Conservation (phyloP, 92 coral and sea anemone species). For the Anthopleura xanthogrammica region DNA sequence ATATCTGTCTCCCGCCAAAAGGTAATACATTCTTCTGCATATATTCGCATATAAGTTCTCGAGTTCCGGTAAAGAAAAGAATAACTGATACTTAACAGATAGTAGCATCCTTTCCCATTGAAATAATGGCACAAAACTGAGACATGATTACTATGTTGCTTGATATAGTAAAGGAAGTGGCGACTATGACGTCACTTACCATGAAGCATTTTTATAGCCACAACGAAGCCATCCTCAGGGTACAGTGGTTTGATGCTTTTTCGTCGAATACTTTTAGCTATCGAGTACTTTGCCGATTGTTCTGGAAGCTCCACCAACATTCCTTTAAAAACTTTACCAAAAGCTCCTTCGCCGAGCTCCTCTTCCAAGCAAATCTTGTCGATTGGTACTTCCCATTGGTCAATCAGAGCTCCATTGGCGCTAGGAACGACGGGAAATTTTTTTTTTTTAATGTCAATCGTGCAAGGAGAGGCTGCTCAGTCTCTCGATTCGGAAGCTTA, state of each 20-base stretch:
- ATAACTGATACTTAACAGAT: too few species aligned
- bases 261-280: slow-evolving; percentile 18
- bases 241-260: slow-evolving; percentile 22
- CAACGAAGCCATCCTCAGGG: slow-evolving; percentile 34
- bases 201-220: slow-evolving; percentile 64
- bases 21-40: too few species aligned
- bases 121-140: too few species aligned
- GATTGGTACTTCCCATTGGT: slow-evolving; percentile 69
- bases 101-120: too few species aligned
- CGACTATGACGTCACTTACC: too few species aligned
- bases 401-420: slow-evolving; percentile 13
- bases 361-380: slow-evolving; percentile 48
- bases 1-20: background rate
- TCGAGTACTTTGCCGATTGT: slow-evolving; percentile 34
- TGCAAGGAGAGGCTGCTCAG: too few species aligned
- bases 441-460: too few species aligned
- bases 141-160: too few species aligned
- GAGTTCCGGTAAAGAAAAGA: too few species aligned
- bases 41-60: too few species aligned
- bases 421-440: background rate
- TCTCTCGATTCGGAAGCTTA: too few species aligned
- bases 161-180: too few species aligned
- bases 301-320: slow-evolving; percentile 39
- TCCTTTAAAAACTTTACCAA: slow-evolving; percentile 75
- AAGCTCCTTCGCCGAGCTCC: slow-evolving; percentile 82